Evolutionary conservation across 2,113 vertebrate genomes (phyloP).

Genomic region (Takifugu bimaculatus): DNA sequence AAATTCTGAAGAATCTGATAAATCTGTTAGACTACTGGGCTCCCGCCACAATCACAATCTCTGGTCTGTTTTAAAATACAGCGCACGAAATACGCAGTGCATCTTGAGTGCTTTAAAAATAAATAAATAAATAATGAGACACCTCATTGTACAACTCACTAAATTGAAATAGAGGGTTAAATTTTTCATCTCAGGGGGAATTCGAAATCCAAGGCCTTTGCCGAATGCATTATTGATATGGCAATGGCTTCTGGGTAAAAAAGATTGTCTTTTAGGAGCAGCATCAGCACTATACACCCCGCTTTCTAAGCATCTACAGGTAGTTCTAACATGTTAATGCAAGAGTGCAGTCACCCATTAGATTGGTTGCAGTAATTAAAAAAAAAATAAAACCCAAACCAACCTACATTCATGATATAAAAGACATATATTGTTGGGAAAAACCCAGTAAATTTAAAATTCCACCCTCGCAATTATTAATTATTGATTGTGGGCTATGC

Average conservation of each 20-base stretch:
- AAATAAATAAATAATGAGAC: too few species aligned
- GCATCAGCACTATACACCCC: slow-evolving; percentile 1
- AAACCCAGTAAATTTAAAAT: too few species aligned
- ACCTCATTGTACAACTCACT: slow-evolving; percentile 7
- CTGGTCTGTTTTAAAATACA: too few species aligned
- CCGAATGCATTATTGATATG: slow-evolving; percentile 40
- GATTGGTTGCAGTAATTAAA: slow-evolving; percentile 12
- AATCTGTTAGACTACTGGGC: too few species aligned
- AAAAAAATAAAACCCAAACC: neutral
- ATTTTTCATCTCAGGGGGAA: slow-evolving; percentile 21
- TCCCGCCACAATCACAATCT: too few species aligned
- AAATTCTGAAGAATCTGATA: too few species aligned
- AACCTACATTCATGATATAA: too few species aligned
- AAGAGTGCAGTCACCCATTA: slow-evolving; percentile 33
- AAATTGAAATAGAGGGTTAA: slow-evolving; percentile 14
- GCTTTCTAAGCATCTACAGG: slow-evolving; percentile 15
- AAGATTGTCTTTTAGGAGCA: slow-evolving; percentile 20
- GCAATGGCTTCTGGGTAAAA: slow-evolving; percentile 3
- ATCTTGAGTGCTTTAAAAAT: too few species aligned
- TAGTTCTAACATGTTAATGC: slow-evolving; percentile 35
- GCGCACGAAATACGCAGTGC: too few species aligned
- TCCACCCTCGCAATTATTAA: slow-evolving; percentile 20
- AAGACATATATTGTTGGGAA: too few species aligned
- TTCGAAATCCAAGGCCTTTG: slow-evolving; percentile 21
- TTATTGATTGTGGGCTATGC: slow-evolving; percentile 40